Evolutionary conservation across 1,140 invertebrate species (phyloP), one percentile per base, ranked within the genome.

Genomic region (Chionoecetes opilio): DNA sequence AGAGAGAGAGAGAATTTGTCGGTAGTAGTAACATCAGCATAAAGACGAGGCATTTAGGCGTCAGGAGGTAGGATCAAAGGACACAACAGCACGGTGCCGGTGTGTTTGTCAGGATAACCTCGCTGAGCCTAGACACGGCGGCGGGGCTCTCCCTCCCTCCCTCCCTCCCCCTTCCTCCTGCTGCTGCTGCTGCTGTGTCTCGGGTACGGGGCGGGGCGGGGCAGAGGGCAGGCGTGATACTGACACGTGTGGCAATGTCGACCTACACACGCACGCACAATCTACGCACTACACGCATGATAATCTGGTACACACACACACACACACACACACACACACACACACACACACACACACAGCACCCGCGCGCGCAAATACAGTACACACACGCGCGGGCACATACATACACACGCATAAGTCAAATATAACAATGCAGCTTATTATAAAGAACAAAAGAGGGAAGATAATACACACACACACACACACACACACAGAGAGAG

Each of bases 321-420:
- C 63, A 75, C 63, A 75, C 63, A 75, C 63, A 75, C 63, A 75
- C 63, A 75, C 63, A 75, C 63, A 75, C 63, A 75, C n/a, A 75
- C 63, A 75, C 21, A 53, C 46, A 53, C 46, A 53, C 38, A 41
- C 38, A 41, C 38, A 53, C 2, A 53, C 11, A 11, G 41, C 11
- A n/a, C n/a, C n/a, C n/a, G n/a, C n/a, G n/a, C n/a, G n/a, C n/a
- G n/a, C n/a, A 5, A 8, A 5, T 46, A 5, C 41, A 14, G 14
- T 46, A 46, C 41, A 46, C 21, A n/a, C 26, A 75, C 63, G n/a
- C 63, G n/a, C 63, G n/a, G 21, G n/a, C 63, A 75, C 63, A 75
- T 26, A 75, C 63, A 75, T 26, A 75, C 63, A 75, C 63, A 75
- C n/a, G n/a, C 63, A 75, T 5, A 53, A 53, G 46, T 53, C 21